Percentiles rank a stretch among this genome's conserved stretches.
phyloP scores from a whole-genome alignment of 2,113 vertebrate species.

The Talpa occidentalis region DNA sequence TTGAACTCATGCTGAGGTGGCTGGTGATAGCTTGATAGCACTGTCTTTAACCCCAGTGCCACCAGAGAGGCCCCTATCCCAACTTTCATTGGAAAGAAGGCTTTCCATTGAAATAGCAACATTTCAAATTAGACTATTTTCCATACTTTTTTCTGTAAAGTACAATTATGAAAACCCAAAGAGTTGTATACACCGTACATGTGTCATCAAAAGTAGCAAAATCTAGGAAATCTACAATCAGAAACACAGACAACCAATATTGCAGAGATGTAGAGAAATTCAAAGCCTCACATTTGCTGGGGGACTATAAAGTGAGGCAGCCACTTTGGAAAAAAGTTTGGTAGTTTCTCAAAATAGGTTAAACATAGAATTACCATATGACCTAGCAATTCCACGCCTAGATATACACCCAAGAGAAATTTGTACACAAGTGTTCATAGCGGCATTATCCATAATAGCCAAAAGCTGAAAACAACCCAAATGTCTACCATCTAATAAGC shows the following conservation, averaged over 20 bases:
- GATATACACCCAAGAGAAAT: not conserved
- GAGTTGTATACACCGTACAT: not conserved
- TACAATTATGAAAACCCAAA: not conserved
- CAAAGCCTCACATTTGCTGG: too few relatives aligned
- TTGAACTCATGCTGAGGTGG: too few relatives aligned
- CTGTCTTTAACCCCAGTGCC: too few relatives aligned
- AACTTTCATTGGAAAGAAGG: not conserved
- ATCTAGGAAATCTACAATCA: not conserved
- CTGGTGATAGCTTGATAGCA: too few relatives aligned
- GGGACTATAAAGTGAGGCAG: not conserved
- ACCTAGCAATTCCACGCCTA: not conserved
- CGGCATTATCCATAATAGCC: not conserved
- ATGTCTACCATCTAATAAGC: not conserved
- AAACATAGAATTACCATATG: not conserved
- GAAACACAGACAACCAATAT: not conserved
- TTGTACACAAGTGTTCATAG: not conserved
- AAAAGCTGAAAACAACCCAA: not conserved
- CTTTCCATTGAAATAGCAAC: not conserved
- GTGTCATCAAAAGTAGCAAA: slow-evolving; percentile 21
- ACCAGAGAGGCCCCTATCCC: too few relatives aligned
- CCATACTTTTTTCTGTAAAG: not conserved
- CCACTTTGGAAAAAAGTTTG: not conserved
- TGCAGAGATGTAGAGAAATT: too few relatives aligned
- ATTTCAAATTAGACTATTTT: not conserved
- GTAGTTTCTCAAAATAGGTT: not conserved